A percentile compares a stretch with the other conserved stretches of the same genome.
Conservation (phyloP, 2,888 invertebrate genomes). For the Conistra vaccinii region DNA sequence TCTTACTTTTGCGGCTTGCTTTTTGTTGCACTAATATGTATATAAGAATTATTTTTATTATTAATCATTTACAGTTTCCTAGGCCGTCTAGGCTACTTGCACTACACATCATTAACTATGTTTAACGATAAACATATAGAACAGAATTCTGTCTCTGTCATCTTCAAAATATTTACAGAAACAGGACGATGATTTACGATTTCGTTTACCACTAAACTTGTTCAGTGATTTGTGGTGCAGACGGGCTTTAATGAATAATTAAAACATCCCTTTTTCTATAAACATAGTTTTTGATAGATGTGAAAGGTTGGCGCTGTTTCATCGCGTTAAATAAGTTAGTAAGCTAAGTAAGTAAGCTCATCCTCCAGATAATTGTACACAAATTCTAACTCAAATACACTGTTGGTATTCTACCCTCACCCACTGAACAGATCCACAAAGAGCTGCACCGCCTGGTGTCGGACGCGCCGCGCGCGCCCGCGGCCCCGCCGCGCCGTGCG, state of each 20-base stretch:
- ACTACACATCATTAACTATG: background rate
- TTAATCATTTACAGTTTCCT: background rate
- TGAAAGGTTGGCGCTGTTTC: background rate
- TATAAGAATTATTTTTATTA: no score
- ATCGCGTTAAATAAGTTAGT: background rate
- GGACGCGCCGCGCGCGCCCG: conserved; percentile 67
- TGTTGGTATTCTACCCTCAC: no score
- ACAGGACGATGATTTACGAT: background rate
- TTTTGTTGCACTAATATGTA: conserved; percentile 45
- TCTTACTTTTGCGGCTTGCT: conserved; percentile 32
- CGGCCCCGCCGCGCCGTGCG: conserved; percentile 29
- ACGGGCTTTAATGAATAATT: background rate
- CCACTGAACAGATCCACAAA: conserved; percentile 93
- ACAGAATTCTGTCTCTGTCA: background rate
- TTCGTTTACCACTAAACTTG: background rate
- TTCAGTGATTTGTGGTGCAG: background rate
- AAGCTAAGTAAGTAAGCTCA: background rate
- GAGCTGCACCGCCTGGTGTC: conserved; percentile 93
- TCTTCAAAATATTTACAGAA: background rate
- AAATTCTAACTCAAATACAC: background rate
- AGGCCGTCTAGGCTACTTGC: no score
- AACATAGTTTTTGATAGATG: background rate
- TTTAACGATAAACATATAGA: no score
- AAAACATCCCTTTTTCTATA: no score
- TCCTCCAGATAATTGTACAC: background rate